These are phyloP conservation scores for Deroptyus accipitrinus DNA, from an alignment of 2,113 vertebrate species.

Conservation along the genomic window DNA sequence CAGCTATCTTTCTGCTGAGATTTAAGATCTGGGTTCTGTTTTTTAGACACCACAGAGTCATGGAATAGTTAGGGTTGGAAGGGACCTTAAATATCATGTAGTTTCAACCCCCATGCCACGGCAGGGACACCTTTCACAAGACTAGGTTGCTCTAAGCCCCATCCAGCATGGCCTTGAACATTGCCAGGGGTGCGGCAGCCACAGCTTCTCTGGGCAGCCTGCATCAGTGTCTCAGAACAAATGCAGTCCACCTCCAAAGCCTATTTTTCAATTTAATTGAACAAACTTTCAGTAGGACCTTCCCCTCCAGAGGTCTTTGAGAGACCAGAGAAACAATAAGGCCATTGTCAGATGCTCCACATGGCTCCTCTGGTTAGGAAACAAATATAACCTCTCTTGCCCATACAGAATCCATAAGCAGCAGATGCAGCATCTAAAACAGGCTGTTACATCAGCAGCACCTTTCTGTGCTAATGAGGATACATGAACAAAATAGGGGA, in stretches of 20 bases:
- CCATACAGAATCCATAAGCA: not conserved
- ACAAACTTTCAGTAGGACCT: not conserved
- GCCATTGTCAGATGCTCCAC: not conserved
- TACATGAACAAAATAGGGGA: not conserved
- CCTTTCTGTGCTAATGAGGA: not conserved
- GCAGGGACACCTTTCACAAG: not conserved
- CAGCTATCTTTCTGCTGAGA: not conserved
- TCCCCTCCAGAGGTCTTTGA: not conserved
- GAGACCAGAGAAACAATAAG: not conserved
- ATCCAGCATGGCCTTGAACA: not conserved
- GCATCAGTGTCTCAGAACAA: not conserved
- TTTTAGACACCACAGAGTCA: not conserved
- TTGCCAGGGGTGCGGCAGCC: not conserved
- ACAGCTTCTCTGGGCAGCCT: not conserved
- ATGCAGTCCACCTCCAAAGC: not conserved
- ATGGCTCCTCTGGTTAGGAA: not conserved
- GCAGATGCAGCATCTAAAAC: not conserved
- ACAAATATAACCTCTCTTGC: not conserved
- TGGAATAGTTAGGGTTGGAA: not conserved
- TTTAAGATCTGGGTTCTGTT: not conserved
- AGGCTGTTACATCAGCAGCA: not conserved
- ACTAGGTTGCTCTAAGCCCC: not conserved
- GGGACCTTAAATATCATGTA: not conserved
- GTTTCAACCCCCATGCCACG: not conserved
- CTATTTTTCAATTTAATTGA: not conserved